These are phyloP conservation scores for Drosophila vallismaia DNA, from an alignment of 2,888 invertebrate genomes.

Conservation along the genomic window DNA sequence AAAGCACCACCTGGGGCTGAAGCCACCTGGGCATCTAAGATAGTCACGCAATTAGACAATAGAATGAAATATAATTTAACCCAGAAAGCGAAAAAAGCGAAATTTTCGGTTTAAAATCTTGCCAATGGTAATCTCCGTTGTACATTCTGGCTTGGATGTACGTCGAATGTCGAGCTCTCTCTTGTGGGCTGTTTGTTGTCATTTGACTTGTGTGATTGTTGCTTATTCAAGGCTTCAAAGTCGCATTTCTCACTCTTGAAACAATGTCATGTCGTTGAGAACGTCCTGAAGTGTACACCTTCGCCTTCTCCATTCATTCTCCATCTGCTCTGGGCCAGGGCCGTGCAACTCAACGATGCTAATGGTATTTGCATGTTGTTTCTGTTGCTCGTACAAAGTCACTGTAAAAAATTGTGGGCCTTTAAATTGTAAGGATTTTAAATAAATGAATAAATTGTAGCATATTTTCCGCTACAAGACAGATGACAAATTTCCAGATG, in stretches of 20 bases:
- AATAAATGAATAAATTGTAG: too few species aligned
- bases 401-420: neutral
- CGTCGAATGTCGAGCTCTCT: constrained; percentile 14
- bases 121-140: neutral
- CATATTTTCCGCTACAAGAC: too few species aligned
- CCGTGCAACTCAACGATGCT: constrained; percentile 42
- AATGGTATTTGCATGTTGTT: constrained; percentile 72
- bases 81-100: neutral
- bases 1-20: constrained; percentile 21
- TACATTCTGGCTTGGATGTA: constrained; percentile 12
- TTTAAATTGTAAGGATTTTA: too few species aligned
- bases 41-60: constrained; percentile 11
- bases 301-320: constrained; percentile 14
- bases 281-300: constrained; percentile 61
- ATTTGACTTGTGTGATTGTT: constrained; percentile 20
- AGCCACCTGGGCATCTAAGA: constrained; percentile 15
- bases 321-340: constrained; percentile 41
- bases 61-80: neutral
- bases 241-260: constrained; percentile 70
- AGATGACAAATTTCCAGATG: too few species aligned
- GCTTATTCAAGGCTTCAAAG: constrained; percentile 60
- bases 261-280: constrained; percentile 78
- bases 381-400: constrained; percentile 14
- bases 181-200: constrained; percentile 23
- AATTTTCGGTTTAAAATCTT: neutral